These are phyloP conservation scores for Axis porcinus DNA, from an alignment of 2,113 vertebrate species.

Conservation along the genomic window DNA sequence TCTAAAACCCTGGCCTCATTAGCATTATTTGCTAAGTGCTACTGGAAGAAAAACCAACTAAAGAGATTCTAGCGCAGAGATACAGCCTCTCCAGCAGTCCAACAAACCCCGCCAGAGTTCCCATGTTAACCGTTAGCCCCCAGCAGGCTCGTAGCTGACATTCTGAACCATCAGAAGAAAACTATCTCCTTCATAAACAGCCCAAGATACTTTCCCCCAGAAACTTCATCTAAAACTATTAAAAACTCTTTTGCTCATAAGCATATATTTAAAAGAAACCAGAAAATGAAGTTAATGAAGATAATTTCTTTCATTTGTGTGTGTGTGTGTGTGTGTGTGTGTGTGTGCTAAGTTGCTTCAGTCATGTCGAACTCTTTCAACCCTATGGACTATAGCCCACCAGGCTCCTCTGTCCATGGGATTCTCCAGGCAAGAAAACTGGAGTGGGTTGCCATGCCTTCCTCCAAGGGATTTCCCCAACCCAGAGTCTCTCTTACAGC, in stretches of 20 bases:
- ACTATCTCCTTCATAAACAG: not conserved
- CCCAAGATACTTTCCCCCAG: not conserved
- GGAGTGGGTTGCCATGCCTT: not conserved
- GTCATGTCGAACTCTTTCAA: not conserved
- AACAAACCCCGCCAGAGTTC: not conserved
- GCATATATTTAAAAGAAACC: not conserved
- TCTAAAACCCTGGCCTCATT: not conserved
- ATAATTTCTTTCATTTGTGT: not conserved
- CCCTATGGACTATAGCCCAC: not conserved
- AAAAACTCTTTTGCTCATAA: not conserved
- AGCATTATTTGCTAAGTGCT: not conserved
- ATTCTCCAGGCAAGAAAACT: not conserved
- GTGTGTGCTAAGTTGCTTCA: not conserved
- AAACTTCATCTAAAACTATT: not conserved
- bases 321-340: not conserved
- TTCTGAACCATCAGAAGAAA: not conserved
- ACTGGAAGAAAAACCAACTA: not conserved
- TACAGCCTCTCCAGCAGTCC: not conserved
- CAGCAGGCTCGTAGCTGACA: not conserved
- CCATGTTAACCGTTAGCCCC: accelerated
- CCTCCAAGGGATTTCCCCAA: not conserved
- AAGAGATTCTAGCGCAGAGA: not conserved
- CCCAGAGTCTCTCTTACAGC: not conserved
- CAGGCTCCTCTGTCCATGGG: not conserved
- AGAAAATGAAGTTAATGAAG: not conserved